Conservation (phyloP, 2,113 vertebrate species). For the Haplochromis vanheusdeni region DNA sequence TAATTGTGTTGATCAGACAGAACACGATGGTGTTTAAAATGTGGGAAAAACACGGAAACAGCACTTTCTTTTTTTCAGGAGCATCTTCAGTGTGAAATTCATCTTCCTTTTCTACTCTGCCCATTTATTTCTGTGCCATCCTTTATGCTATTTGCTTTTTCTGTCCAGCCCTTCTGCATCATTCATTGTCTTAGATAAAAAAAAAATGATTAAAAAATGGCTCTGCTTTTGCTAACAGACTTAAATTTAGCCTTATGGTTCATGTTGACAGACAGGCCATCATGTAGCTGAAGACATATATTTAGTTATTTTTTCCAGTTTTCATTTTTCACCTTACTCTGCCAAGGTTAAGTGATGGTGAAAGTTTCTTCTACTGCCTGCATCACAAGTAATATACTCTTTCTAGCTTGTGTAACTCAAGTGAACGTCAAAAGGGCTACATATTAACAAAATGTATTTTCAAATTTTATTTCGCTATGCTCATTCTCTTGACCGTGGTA, state of each 20-base stretch:
- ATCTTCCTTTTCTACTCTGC: not conserved
- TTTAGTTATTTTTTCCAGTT: not conserved
- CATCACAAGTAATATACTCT: not conserved
- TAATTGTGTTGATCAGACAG: not conserved
- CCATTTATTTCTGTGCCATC: not conserved
- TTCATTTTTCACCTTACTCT: not conserved
- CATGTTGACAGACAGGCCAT: conserved; percentile 12
- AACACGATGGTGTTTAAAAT: not conserved
- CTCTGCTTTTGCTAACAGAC: not conserved
- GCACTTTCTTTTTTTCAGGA: not conserved
- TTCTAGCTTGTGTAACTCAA: not conserved
- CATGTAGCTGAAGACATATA: not conserved
- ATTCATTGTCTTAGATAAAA: not conserved
- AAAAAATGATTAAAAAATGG: not conserved
- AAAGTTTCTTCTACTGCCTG: not conserved
- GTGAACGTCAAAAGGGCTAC: not conserved
- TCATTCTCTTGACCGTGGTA: not conserved
- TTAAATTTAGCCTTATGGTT: not conserved
- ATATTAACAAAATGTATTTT: not conserved
- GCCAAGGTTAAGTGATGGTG: not conserved
- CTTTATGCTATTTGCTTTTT: not conserved
- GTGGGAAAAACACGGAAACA: not conserved
- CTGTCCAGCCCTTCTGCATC: not conserved
- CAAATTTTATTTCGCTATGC: not conserved
- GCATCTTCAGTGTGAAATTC: not conserved